Evolutionary conservation across 2,113 vertebrate species (phyloP), one percentile per base, ranked within the genome.

Genomic region (Siphamia tubifer): DNA sequence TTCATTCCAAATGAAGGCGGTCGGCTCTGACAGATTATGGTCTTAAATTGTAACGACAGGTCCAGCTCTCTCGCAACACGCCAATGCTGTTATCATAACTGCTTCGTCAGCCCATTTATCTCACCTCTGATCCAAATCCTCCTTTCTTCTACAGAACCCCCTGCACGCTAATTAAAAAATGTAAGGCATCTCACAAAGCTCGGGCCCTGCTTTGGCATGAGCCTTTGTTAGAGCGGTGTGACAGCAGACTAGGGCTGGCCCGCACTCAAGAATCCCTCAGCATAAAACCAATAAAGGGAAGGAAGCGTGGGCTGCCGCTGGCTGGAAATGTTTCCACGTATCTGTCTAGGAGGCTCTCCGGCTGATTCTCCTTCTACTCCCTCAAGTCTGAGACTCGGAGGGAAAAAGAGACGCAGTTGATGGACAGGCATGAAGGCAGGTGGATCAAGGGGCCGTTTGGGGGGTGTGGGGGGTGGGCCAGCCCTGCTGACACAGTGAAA

Each of bases 1-100:
- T 43, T 2, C 4, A 19, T 17, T 79, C 28, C 43, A 67, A 48
- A 83, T 21, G 32, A 70, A 44, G 48, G 63, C 13, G 9, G 35
- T 70, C 45, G 39, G 19, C 27, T 20, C 36, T 61, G 68, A 81
- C 40, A 51, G 76, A 83, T 81, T 67, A 74, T 4, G 25, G 49
- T 12, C 51, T 48, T 67, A 45, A 76, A 39, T 34, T 44, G 47
- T 25, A 55, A 42, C 0, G 52, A 51, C 63, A 53, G 70, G 20
- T 51, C 64, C 52, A 42, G 54, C 45, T 65, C 65, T 55, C 51
- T 58, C 38, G 58, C 34, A 68, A 65, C 39, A 17, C 24, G 4
- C 42, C 25, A 63, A 51, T 42, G 45, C 28, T 43, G 24, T 12
- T 47, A 45, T 13, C 0, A 13, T 45, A 23, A 17, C 57, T 7